These are phyloP conservation scores for Cheilosia vernalis DNA, from an alignment of 2,888 invertebrate genomes.

Conservation along the genomic window DNA sequence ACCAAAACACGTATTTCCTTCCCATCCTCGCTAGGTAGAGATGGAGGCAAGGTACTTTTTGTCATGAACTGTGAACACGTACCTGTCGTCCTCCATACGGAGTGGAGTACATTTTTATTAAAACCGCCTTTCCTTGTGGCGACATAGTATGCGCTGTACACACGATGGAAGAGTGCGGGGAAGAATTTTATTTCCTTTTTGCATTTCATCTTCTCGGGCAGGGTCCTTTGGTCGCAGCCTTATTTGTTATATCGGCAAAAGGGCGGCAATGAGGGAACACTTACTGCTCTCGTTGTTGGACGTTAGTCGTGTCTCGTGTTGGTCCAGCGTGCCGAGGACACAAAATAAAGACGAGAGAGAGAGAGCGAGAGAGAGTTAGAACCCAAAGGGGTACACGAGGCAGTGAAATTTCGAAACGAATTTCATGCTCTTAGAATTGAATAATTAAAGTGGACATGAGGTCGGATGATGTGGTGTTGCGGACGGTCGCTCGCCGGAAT, in stretches of 20 bases:
- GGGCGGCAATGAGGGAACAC: conserved; percentile 50
- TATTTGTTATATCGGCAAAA: conserved; percentile 29
- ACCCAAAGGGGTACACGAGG: not conserved
- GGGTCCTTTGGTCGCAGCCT: not conserved
- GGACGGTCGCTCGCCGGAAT: conserved; percentile 45
- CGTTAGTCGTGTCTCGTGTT: conserved; percentile 39
- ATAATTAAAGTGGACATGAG: conserved; percentile 74
- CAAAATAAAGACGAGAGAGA: conserved; percentile 9
- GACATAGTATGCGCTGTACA: not conserved
- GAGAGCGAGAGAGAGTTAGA: not conserved
- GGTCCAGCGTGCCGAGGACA: conserved; percentile 17
- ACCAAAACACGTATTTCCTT: conserved; percentile 52
- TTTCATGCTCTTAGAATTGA: conserved; percentile 69
- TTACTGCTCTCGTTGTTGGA: conserved; percentile 56
- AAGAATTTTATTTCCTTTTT: conserved; percentile 49
- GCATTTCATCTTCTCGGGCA: conserved; percentile 3
- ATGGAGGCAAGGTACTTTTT: conserved; percentile 17
- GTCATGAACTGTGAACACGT: conserved; percentile 65
- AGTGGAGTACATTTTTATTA: conserved; percentile 62
- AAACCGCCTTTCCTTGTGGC: conserved; percentile 48
- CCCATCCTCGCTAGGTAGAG: conserved; percentile 11
- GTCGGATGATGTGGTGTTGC: conserved; percentile 64
- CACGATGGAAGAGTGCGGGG: conserved; percentile 1
- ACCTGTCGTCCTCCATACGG: conserved; percentile 68
- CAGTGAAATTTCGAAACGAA: conserved; percentile 56